Evolutionary conservation across 2,888 invertebrate genomes (phyloP), one percentile per base, ranked within the genome.

Genomic region (Xiphydria camelus): DNA sequence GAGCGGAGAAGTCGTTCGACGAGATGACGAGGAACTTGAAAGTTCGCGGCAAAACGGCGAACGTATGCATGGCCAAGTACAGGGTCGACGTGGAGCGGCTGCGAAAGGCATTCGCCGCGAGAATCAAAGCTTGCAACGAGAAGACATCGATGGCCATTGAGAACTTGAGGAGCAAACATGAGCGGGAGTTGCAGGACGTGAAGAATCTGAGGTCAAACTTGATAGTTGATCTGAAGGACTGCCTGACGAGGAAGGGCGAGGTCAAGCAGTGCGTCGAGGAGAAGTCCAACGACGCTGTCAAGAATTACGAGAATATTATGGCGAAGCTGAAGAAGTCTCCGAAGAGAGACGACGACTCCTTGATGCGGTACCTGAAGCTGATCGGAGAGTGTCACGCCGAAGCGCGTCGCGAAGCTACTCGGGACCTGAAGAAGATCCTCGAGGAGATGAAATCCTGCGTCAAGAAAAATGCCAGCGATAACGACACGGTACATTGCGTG

Each of bases 101-200:
- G 2, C 22, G 35, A 23, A 41, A 36, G 4, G 34, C 36, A 3
- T 47, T 43, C 10, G 14, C 31, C 17, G 25, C 18, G 10, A 36
- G 36, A 9, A 43, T 45, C n/a, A 44, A 41, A 25, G 23, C 29
- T 10, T 47, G 51, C 32, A 47, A 21, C 12, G 43, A 46, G 37
- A 47, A n/a, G 17, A 42, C 23, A 10, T 19, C 40, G 15, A 36
- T 4, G 2, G 40, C 17, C 9, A 5, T 46, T 6, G 40, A 49
- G 22, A 43, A 23, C 10, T 26, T 20, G 12, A 49, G 46, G 34
- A 23, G 19, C 17, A 35, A 33, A 2, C 38, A 36, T 7, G 45
- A 51, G 29, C 20, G 26, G 7, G 26, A 22, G 18, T 35, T 48
- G 25, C 38, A 45, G 34, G 26, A 22, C 15, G 41, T 32, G 19